Base-by-base conservation (phyloP, 2,888 invertebrate genomes). In the Rhorus exstirpatorius region DNA sequence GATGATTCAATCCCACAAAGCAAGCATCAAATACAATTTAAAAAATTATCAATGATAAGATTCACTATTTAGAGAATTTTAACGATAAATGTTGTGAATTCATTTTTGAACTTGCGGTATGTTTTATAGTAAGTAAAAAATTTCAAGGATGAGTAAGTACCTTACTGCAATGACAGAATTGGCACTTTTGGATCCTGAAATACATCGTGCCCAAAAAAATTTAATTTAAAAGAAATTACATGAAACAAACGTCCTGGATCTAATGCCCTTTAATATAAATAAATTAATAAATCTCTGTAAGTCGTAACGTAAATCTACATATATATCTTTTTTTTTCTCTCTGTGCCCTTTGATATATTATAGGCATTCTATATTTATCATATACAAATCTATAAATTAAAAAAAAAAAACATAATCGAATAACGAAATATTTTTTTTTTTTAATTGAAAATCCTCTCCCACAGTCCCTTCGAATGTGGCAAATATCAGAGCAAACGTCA, bases 401-500 rank as follows among this genome's bases (percentile, higher is more conserved):
- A n/a, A n/a, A n/a, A n/a, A 31, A 82, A 79, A 82, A n/a, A 19
- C 58, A 70, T 79, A 41, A 58, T 65, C 14, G 14, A 58, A 67
- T n/a, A 4, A 6, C 21, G 19, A 60, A 41, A 1, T 4, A 46
- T n/a, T 21, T 53, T 19, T n/a, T 10, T 12, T 10, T 31, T 14
- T 35, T 53, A 14, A 35, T 26, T 4, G 21, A 26, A 41, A 26
- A 41, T 41, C 14, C 26, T 49, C 7, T 21, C 31, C 21, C 24
- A 24, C n/a, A 31, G 7, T 31, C 24, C 51, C 3, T 1, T 21
- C 26, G 8, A 60, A 61, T 77, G 82, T 44, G 70, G 70, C 82
- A 21, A 78, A 82, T n/a, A 51, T 82, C 82, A 79, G 63, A 51
- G 38, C 14, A 78, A 82, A 79, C 79, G 82, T 79, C 82, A 82